Evolutionary conservation across 2,888 invertebrate genomes (phyloP).

Genomic region (Standfussiana lucernea): DNA sequence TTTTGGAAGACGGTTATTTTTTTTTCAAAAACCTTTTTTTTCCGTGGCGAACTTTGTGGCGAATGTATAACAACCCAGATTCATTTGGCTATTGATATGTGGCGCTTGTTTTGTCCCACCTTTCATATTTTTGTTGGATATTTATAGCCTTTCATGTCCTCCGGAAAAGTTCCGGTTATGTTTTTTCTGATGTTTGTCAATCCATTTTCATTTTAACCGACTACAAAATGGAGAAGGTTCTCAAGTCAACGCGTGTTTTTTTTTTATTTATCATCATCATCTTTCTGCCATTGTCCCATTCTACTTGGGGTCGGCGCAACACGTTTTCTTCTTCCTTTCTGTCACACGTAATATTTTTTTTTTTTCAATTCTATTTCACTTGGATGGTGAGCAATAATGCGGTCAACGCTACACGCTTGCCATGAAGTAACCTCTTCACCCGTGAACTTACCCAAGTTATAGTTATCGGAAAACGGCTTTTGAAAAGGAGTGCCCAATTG

Average conservation of each 20-base stretch:
- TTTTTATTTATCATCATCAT: no score
- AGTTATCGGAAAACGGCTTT: background rate
- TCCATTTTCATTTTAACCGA: background rate
- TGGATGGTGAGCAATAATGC: background rate
- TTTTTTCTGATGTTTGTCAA: background rate
- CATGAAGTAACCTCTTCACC: background rate
- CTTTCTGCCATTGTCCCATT: no score
- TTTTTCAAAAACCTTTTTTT: no score
- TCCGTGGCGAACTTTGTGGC: no score
- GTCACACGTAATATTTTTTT: background rate
- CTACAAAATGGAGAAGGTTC: background rate
- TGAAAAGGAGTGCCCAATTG: background rate
- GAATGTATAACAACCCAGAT: no score
- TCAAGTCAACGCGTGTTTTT: background rate
- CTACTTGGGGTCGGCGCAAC: no score
- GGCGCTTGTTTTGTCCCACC: slow-evolving; percentile 15
- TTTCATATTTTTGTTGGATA: slow-evolving; percentile 37
- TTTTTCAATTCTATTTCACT: background rate
- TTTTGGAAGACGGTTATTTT: no score
- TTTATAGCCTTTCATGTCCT: slow-evolving; percentile 9
- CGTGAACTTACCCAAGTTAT: background rate
- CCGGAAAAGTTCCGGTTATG: background rate
- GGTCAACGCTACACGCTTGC: no score
- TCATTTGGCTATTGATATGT: slow-evolving; percentile 54
- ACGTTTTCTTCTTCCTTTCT: no score